These are phyloP conservation scores for Lophotis ruficrista DNA, from an alignment of 2,113 vertebrate species.

Conservation along the genomic window DNA sequence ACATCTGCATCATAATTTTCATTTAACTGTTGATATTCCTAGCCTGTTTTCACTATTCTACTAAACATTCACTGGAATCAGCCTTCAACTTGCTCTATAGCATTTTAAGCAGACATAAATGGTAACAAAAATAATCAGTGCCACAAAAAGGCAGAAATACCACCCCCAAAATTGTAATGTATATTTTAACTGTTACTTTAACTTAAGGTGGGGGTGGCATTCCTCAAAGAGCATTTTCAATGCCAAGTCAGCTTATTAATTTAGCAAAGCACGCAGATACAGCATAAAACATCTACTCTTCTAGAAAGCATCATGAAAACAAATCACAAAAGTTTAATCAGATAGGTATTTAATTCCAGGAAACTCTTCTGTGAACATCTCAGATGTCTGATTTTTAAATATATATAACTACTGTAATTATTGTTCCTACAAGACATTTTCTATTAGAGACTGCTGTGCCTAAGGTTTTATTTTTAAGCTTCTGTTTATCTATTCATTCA, in stretches of 20 bases:
- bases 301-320: slow-evolving; percentile 6
- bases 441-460: background rate
- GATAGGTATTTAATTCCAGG: slow-evolving; percentile 28
- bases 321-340: slow-evolving; percentile 31
- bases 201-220: background rate
- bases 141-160: background rate
- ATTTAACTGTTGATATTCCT: background rate
- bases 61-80: background rate
- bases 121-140: background rate
- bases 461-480: slow-evolving; percentile 49
- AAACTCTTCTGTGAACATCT: slow-evolving; percentile 39
- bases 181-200: background rate
- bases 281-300: background rate
- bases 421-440: background rate
- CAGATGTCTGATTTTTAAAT: slow-evolving; percentile 45
- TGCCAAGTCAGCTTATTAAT: background rate
- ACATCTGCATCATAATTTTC: background rate
- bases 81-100: background rate
- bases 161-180: background rate
- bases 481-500: slow-evolving; percentile 41
- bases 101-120: background rate
- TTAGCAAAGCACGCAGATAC: background rate
- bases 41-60: background rate
- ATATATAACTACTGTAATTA: slow-evolving; percentile 33
- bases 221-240: slow-evolving; percentile 9